Percentiles rank a stretch among this genome's conserved stretches.
phyloP scores from a whole-genome alignment of 1,140 invertebrate genomes.

The Leucophenga varia region DNA sequence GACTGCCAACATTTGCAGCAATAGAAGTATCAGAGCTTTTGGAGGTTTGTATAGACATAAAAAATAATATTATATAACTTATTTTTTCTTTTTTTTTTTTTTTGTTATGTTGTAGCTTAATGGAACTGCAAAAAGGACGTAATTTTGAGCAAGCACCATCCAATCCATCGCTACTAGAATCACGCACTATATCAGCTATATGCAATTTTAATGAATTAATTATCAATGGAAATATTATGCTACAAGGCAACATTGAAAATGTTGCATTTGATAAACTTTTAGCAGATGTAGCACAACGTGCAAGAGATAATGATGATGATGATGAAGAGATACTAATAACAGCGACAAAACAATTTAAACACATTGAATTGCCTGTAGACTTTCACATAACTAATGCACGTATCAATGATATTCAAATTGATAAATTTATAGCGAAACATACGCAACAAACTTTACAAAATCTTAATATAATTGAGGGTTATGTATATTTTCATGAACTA shows the following conservation, averaged over 20 bases:
- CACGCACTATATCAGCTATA: constrained; percentile 49
- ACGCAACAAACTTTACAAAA: constrained; percentile 48
- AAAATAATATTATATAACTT: background rate
- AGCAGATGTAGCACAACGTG: constrained; percentile 52
- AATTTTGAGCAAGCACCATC: constrained; percentile 52
- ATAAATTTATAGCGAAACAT: constrained; percentile 56
- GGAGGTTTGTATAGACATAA: constrained; percentile 41
- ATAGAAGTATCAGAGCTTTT: constrained; percentile 56
- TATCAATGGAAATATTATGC: constrained; percentile 53
- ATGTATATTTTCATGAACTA: constrained; percentile 55
- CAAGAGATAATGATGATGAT: constrained; percentile 30
- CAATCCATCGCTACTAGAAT: constrained; percentile 56
- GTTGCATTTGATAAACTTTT: constrained; percentile 33
- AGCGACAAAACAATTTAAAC: constrained; percentile 53
- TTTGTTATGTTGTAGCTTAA: constrained; percentile 56
- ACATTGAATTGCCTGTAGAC: constrained; percentile 42
- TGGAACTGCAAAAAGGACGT: constrained; percentile 56
- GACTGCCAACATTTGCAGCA: constrained; percentile 52
- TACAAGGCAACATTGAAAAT: constrained; percentile 48
- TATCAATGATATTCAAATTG: constrained; percentile 53
- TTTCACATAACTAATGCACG: constrained; percentile 27
- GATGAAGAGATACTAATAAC: constrained; percentile 40
- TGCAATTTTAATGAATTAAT: constrained; percentile 56
- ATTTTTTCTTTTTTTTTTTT: background rate
- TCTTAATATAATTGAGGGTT: constrained; percentile 44